Base-by-base conservation (phyloP, 2,113 vertebrate species). In the Shinisaurus crocodilurus region DNA sequence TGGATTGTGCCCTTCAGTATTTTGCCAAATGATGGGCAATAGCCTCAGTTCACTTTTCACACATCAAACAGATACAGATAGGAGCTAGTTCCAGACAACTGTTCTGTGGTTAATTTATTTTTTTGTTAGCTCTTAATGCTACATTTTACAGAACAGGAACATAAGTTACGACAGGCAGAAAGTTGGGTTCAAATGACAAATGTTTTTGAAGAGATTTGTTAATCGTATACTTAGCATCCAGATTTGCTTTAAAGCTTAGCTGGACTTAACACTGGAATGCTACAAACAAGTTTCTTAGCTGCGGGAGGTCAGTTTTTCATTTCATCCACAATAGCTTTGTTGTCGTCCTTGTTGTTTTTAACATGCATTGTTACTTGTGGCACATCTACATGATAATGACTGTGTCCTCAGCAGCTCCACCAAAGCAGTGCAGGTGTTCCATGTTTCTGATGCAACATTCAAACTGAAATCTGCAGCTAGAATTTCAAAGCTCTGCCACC, bases 361-460 rank as follows among this genome's bases (percentile, higher is more conserved):
- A 91, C 79, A 15, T 74, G 20, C 79, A 89, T 81, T 83, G 80
- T 0, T 86, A 80, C 23, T 18, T 65, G 86, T 45, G 50, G 37
- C 84, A 83, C 69, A 88, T 89, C 90, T 93, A 5, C 60, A 77
- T 92, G 93, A n/a, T 65, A 60, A 89, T 92, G 91, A 50, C 79
- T 92, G 93, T 84, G 34, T 82, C 91, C 23, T 45, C 89, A 80
- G 70, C 29, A 60, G 75, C 90, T 88, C 79, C 75, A 87, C 27
- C 8, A 57, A 43, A 20, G 23, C 50, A 88, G 69, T 86, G n/a
- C 0, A 85, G n/a, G 88, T 92, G 48, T 74, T 95, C 3, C 43
- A 70, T 70, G 63, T 88, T 94, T 90, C 90, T 92, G 54, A 60
- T 82, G 48, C 91, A 74, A 92, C 43, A 90, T 86, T 87, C 91